These are phyloP conservation scores for Calameuta filiformis DNA, from an alignment of 2,888 invertebrate species.

Conservation along the genomic window DNA sequence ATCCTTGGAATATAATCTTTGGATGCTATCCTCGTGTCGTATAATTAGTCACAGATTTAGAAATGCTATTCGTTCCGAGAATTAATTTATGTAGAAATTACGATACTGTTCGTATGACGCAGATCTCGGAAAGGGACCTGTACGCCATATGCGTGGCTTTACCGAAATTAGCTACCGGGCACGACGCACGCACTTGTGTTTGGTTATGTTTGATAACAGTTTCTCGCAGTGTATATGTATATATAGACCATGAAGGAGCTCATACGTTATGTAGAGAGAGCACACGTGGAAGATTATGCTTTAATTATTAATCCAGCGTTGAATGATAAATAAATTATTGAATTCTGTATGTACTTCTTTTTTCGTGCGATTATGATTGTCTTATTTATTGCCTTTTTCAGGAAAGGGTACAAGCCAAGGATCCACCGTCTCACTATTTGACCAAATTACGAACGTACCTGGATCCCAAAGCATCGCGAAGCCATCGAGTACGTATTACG, in stretches of 20 bases:
- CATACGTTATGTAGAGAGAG: neutral
- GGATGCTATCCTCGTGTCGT: neutral
- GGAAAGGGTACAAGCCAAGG: slow-evolving; percentile 98
- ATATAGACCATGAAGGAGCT: neutral
- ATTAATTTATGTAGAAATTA: neutral
- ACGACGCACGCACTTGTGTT: neutral
- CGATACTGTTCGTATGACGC: neutral
- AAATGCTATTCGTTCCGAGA: neutral
- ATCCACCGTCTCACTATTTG: slow-evolving; percentile 96
- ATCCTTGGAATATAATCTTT: neutral
- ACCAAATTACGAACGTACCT: slow-evolving; percentile 94
- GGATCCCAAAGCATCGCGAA: slow-evolving; percentile 95
- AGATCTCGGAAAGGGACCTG: neutral
- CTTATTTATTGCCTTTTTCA: slow-evolving; percentile 66
- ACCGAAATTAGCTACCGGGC: neutral
- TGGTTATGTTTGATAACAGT: neutral
- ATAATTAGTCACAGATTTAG: neutral
- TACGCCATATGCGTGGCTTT: neutral
- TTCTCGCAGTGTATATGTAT: neutral
- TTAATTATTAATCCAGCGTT: neutral
- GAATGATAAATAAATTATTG: neutral
- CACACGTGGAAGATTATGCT: neutral
- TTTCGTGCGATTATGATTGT: neutral
- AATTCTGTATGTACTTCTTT: neutral
- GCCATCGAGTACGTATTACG: slow-evolving; percentile 83